Evolutionary conservation across 2,113 vertebrate genomes (phyloP), one percentile per base, ranked within the genome.

Genomic region (Pavo muticus): DNA sequence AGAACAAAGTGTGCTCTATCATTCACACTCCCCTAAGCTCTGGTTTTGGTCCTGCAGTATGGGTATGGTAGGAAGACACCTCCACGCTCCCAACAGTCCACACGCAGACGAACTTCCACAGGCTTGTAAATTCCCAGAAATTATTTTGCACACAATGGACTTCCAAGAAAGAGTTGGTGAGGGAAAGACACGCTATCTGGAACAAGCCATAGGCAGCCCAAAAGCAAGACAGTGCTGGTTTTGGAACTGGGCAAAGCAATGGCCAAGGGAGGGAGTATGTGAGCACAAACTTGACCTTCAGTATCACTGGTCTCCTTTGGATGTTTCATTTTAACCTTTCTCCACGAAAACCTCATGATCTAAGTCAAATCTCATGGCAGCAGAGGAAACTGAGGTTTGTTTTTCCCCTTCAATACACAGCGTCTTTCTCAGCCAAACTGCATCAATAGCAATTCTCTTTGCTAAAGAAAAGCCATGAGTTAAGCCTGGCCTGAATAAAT

Each of bases 1-100:
- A 1, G 24, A 60, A 70, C 0, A 14, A 50, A 48, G 35, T 0
- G 4, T 0, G 39, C 5, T 40, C 37, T 13, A n/a, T 11, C 35
- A 56, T 25, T 52, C 61, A 39, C 23, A 65, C 9, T 60, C 56
- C 27, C 18, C 3, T 6, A 37, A 78, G 52, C 61, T 48, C 3
- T 11, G 35, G 11, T 3, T 61, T 70, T 70, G 40, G 4, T 57
- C 54, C 54, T 64, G 50, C 14, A 77, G 9, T 1, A 24, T 2
- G 50, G 32, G 32, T 8, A 56, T 14, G 74, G 42, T 37, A 72
- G 17, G 23, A 81, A 27, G 74, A 21, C 0, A 13, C 5, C 20
- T 42, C 67, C 16, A 1, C 3, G 47, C 17, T 52, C 39, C 7
- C 37, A 40, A 52, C 40, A 14, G 11, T 48, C 39, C 80, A 81